Evolutionary conservation across 2,113 vertebrate genomes (phyloP).

Genomic region (Formicarius rufipectus): DNA sequence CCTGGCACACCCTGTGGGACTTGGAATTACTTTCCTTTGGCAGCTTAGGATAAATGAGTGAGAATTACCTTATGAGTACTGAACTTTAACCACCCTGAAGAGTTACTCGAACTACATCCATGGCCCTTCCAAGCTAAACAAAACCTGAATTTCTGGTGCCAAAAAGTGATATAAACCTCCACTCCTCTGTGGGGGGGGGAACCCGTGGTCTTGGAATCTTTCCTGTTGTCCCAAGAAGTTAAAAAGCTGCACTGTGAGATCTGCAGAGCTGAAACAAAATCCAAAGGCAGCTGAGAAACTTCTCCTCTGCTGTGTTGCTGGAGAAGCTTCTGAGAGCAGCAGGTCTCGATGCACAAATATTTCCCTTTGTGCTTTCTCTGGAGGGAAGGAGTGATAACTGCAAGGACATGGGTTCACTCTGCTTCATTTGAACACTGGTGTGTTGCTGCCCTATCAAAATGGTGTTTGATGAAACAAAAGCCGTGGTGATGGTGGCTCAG

Average conservation of each 20-base stretch:
- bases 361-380: neutral
- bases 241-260: neutral
- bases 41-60: neutral
- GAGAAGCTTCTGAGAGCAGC: neutral
- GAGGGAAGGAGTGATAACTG: neutral
- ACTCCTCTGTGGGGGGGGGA: neutral
- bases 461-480: neutral
- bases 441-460: neutral
- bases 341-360: neutral
- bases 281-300: neutral
- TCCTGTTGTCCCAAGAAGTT: neutral
- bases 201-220: neutral
- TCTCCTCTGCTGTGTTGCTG: fast-evolving
- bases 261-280: neutral
- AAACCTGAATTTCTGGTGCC: neutral
- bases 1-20: neutral
- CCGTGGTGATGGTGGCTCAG: neutral
- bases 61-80: neutral
- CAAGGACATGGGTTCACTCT: neutral
- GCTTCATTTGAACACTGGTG: neutral
- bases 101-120: neutral
- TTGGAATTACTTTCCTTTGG: neutral
- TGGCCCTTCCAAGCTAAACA: conserved; percentile 40
- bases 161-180: neutral
- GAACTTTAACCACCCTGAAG: conserved; percentile 1